Base-by-base conservation (phyloP, 1,140 invertebrate species). In the Nymphalis io region DNA sequence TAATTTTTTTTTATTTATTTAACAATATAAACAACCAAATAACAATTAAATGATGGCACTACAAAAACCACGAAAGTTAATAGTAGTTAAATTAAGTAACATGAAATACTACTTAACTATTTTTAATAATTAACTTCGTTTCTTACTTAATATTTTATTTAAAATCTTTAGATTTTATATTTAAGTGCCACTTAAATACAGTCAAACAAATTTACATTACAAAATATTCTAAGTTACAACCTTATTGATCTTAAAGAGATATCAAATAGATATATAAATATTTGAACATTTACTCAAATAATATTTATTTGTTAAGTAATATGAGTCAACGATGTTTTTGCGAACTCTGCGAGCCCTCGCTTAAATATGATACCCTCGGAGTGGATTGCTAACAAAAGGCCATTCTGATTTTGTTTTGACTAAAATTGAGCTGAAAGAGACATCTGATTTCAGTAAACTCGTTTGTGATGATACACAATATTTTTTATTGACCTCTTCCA, bases 381-480 rank as follows among this genome's bases (percentile, higher is more conserved):
- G 83, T 85, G 85, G 79, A 87, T 84, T 76, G 82, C 82, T 59
- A 84, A 87, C 85, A 87, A 87, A 84, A 79, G 84, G 73, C 78
- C 74, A 76, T 80, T 76, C 80, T 79, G 80, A 86, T 86, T 86
- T 86, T 86, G 85, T 88, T 86, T 86, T 86, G 83, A 86, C 83
- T 86, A 81, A 84, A 84, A 82, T 80, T 63, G 78, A 55, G 13
- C 78, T 67, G 70, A 62, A 72, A 74, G 69, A 68, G 68, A 73
- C 68, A 79, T 87, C 81, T 68, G 64, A 76, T 87, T 87, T 75
- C 84, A 76, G 74, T 73, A 79, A 84, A 81, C 75, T 81, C 76
- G 76, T 80, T 85, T 81, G 69, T 59, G 69, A 80, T 82, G 75
- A 83, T 80, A 79, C 71, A 76, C 63, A 78, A 81, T 76, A 76